A percentile compares a stretch with the other conserved stretches of the same genome.
phyloP scores from a whole-genome alignment of 2,113 vertebrate genomes.

The Bambusicola thoracicus region DNA sequence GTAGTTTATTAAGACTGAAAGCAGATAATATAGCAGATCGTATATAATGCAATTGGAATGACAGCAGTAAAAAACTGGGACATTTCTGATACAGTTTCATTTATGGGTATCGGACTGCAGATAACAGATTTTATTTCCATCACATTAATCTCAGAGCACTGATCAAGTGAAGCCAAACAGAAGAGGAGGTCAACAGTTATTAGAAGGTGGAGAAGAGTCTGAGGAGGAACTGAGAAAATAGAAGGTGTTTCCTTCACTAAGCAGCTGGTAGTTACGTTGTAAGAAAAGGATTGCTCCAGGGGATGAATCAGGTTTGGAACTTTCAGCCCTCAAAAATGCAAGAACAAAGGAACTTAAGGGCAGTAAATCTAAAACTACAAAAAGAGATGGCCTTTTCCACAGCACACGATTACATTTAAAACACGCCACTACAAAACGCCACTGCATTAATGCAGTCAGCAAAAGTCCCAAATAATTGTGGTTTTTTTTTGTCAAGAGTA shows the following conservation, averaged over 20 bases:
- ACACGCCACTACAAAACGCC: neutral
- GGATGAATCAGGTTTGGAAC: neutral
- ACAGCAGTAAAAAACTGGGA: neutral
- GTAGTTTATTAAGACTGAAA: neutral
- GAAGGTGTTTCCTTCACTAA: neutral
- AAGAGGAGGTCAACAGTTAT: neutral
- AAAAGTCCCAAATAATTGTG: neutral
- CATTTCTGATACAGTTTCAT: neutral
- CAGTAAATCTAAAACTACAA: conserved; percentile 9
- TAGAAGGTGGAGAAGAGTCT: neutral
- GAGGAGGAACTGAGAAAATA: neutral
- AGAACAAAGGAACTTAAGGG: neutral
- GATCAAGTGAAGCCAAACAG: neutral
- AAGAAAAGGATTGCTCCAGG: neutral
- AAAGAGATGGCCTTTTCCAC: neutral
- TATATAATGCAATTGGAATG: neutral
- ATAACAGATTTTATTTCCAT: neutral
- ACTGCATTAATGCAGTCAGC: neutral
- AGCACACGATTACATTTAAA: conserved; percentile 2
- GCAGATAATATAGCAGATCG: neutral
- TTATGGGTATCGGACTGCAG: neutral
- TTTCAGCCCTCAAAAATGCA: conserved; percentile 2
- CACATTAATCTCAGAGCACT: neutral
- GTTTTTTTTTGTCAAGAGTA: conserved; percentile 22
- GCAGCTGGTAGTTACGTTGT: neutral